Evolutionary conservation across 2,797 vertebrate species (phyloP), one percentile per base, ranked within the genome.

Genomic region (Tapirus indicus): DNA sequence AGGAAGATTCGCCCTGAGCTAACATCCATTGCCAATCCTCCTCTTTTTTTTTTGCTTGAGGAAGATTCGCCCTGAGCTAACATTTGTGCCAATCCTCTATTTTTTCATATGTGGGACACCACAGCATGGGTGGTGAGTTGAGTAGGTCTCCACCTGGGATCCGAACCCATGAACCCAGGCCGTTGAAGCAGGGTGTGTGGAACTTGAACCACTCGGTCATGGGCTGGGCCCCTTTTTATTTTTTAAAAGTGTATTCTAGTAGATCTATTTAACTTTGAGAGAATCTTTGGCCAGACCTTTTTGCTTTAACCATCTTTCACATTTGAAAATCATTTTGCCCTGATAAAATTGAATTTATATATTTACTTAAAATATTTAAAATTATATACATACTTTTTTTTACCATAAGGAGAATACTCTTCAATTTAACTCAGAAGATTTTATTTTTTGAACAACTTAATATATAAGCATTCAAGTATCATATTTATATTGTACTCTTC

Each of bases 201-300:
- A 38, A 38, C 2, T 38, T 38, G 38, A 38, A 38, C 38, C 38
- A 38, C 38, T 38, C 4, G 38, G 38, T 4, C 38, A 4, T 38
- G 38, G 38, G 38, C 38, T 38, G 38, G 38, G 38, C 38, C 38
- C 38, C 38, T 93, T 56, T 27, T 92, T 68, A 84, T 5, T 88
- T 52, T 83, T 87, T 56, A 17, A 54, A 23, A 97, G 56, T 93
- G 88, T 94, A 88, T 4, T 49, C 4, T 74, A 71, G 23, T 80
- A 95, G 29, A 96, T 92, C 95, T 93, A 95, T 97, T 96, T 96
- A 97, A 98, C 44, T 97, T 97, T 94, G 79, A 98, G 98, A 96
- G 23, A 74, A 79, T 97, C 95, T 68, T 96, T 97, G 90, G 52
- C 82, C 82, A 58, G 72, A 41, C 17, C 35, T 94, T 98, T 98